Percentiles rank a stretch among this genome's conserved stretches.
Conservation (phyloP, 2,113 vertebrate genomes). For the Osmerus eperlanus region DNA sequence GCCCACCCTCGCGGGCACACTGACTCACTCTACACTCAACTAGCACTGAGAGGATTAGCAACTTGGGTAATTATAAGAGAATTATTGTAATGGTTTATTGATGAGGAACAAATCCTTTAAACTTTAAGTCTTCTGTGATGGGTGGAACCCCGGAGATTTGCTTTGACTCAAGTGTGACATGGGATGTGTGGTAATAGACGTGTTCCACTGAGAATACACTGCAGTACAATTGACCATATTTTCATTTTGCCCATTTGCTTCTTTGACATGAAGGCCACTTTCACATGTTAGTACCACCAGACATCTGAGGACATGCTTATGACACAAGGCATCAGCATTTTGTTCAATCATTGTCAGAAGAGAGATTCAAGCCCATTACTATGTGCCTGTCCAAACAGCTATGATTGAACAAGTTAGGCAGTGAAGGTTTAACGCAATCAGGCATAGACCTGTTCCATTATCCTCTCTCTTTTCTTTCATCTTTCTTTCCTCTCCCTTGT, state of each 20-base stretch:
- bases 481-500: slow-evolving; percentile 1
- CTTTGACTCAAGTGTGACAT: neutral
- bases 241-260: slow-evolving; percentile 26
- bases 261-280: neutral
- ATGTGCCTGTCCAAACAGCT: neutral
- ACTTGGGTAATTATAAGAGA: too few relatives aligned
- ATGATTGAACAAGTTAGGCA: neutral
- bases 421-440: slow-evolving; percentile 9
- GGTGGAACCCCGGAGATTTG: neutral
- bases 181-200: slow-evolving; percentile 35
- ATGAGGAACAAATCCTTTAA: too few relatives aligned
- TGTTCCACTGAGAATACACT: neutral
- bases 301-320: neutral
- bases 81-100: too few relatives aligned
- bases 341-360: too few relatives aligned
- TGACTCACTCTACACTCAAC: too few relatives aligned
- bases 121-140: too few relatives aligned
- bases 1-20: too few relatives aligned
- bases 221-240: too few relatives aligned
- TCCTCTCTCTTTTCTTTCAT: slow-evolving; percentile 10
- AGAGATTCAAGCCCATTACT: too few relatives aligned
- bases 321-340: too few relatives aligned
- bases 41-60: too few relatives aligned
- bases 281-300: neutral
- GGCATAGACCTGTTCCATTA: slow-evolving; percentile 33